These are phyloP conservation scores for Hypomesus transpacificus DNA, from an alignment of 2,113 vertebrate species.

Conservation along the genomic window DNA sequence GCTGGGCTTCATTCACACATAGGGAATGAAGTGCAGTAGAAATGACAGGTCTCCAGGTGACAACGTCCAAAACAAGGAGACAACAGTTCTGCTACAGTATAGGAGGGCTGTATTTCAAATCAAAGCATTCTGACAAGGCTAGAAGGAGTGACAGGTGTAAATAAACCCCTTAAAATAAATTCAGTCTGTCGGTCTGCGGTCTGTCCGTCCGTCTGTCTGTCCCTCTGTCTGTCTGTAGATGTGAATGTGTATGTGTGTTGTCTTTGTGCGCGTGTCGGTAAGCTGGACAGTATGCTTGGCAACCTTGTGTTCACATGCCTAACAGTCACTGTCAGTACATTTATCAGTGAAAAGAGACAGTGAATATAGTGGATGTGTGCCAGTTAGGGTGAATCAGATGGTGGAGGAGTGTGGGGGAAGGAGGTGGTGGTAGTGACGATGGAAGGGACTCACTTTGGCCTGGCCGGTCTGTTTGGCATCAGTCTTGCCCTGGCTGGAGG, in stretches of 20 bases:
- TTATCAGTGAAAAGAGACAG: neutral
- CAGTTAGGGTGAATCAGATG: neutral
- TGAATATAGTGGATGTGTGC: conserved; percentile 18
- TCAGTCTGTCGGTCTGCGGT: too few species aligned
- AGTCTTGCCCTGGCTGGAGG: conserved; percentile 69
- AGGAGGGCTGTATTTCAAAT: too few species aligned
- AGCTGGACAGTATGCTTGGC: neutral
- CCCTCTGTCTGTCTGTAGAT: neutral
- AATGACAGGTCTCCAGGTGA: too few species aligned
- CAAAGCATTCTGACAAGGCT: too few species aligned
- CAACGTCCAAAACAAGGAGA: too few species aligned
- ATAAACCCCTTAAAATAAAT: too few species aligned
- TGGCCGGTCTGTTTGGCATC: conserved; percentile 46
- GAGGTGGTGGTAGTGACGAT: conserved; percentile 51
- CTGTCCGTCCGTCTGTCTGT: neutral
- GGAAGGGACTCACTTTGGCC: conserved; percentile 66
- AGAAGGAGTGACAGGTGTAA: too few species aligned
- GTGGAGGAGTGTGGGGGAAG: conserved; percentile 29
- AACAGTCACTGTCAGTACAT: neutral
- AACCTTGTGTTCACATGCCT: neutral
- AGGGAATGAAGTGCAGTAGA: too few species aligned
- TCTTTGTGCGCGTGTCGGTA: neutral
- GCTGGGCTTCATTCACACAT: too few species aligned
- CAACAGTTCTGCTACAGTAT: too few species aligned
- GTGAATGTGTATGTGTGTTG: neutral